Percentiles rank a stretch among this genome's conserved stretches.
Evolutionary conservation across 2,888 invertebrate genomes (phyloP).

Genomic region (Drosophila subsilvestris): DNA sequence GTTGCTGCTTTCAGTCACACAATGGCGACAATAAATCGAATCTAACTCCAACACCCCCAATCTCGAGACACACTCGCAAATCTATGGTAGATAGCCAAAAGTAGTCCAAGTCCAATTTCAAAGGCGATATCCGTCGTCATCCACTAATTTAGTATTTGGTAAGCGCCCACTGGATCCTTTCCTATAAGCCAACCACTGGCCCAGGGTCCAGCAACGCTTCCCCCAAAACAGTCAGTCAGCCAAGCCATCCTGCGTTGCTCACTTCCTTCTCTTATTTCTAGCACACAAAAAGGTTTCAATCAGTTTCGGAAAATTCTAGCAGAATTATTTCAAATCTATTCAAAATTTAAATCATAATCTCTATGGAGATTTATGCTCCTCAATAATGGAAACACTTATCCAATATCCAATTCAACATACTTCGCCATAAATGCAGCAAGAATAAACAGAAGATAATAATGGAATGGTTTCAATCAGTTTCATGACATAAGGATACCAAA

Average conservation of each 20-base stretch:
- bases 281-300: conserved; percentile 15
- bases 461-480: background rate
- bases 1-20: conserved; percentile 73
- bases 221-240: conserved; percentile 28
- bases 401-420: no score
- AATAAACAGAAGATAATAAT: background rate
- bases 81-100: conserved; percentile 69
- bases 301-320: background rate
- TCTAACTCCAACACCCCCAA: conserved; percentile 34
- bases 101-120: conserved; percentile 29
- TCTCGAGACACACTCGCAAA: conserved; percentile 63
- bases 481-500: no score
- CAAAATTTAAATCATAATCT: no score
- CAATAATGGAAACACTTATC: no score
- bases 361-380: no score
- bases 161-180: conserved; percentile 35
- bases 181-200: conserved; percentile 27
- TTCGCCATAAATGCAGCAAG: no score
- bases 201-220: conserved; percentile 4
- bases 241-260: background rate
- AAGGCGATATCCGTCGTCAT: conserved; percentile 8
- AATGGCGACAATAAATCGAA: conserved; percentile 74
- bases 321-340: no score
- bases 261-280: background rate
- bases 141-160: conserved; percentile 33